Conservation (phyloP, 2,113 vertebrate genomes). For the Nansenia antarctica region DNA sequence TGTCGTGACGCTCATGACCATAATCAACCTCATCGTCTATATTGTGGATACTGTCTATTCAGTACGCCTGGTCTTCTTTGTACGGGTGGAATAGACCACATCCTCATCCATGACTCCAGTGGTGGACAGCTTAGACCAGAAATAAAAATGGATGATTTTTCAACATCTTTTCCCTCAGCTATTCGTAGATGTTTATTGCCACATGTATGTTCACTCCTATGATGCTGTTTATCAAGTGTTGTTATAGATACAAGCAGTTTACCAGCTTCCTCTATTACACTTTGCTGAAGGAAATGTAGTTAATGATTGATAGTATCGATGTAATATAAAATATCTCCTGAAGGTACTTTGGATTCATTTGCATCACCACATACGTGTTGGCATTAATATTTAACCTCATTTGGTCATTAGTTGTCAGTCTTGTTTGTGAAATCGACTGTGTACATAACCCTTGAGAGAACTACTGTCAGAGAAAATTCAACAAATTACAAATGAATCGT, state of each 20-base stretch:
- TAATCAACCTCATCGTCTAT: slow-evolving; percentile 82
- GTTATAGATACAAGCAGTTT: neutral
- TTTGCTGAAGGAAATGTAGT: slow-evolving; percentile 3
- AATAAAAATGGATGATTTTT: neutral
- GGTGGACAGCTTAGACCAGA: neutral
- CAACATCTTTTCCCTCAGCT: neutral
- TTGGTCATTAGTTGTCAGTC: neutral
- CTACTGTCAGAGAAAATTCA: neutral
- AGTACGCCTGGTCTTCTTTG: slow-evolving; percentile 74
- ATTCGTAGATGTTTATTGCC: neutral
- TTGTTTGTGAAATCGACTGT: neutral
- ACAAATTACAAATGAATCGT: neutral
- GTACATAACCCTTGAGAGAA: neutral
- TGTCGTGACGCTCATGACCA: slow-evolving; percentile 80
- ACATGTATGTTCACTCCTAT: no score
- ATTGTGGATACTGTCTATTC: slow-evolving; percentile 79
- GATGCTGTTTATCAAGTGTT: neutral
- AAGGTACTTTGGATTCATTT: slow-evolving; percentile 47
- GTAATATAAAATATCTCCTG: slow-evolving; percentile 22
- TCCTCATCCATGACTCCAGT: neutral
- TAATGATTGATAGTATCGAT: slow-evolving; percentile 47
- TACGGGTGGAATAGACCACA: slow-evolving; percentile 7
- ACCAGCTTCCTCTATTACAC: neutral
- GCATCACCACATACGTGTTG: neutral
- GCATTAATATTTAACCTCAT: neutral